phyloP scores from a whole-genome alignment of 1,140 invertebrate species.

The Pantala flavescens region DNA sequence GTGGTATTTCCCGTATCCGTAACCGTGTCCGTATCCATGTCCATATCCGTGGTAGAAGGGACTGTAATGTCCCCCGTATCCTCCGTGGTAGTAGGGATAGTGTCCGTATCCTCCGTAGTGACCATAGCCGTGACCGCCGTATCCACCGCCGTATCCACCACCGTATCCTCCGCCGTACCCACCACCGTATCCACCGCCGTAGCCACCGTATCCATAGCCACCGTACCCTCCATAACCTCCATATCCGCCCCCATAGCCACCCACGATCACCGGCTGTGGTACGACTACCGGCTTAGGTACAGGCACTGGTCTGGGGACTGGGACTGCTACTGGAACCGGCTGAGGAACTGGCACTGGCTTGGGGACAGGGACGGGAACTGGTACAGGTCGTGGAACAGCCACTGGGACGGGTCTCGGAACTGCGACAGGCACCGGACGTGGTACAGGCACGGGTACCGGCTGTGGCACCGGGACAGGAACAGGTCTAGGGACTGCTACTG shows the following conservation, averaged over 20 bases:
- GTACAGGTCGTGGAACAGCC: neutral
- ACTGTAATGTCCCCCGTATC: too few species aligned
- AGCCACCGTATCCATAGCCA: slow-evolving; percentile 8
- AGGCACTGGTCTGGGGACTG: neutral
- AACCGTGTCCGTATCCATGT: too few species aligned
- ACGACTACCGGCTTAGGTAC: neutral
- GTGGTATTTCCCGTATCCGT: too few species aligned
- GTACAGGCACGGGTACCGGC: neutral
- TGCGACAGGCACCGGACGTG: neutral
- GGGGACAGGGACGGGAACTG: neutral
- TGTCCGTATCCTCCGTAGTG: slow-evolving; percentile 10
- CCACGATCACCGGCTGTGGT: neutral
- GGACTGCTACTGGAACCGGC: neutral
- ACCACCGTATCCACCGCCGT: neutral
- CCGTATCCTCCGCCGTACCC: neutral
- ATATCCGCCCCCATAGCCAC: neutral
- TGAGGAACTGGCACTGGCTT: neutral
- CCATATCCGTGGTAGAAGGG: too few species aligned
- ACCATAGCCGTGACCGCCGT: neutral
- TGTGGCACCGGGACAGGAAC: neutral
- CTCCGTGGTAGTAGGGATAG: neutral
- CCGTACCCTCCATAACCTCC: neutral
- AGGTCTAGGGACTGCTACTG: neutral
- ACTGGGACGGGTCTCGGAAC: neutral
- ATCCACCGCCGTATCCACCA: neutral